Conservation (phyloP, 2,888 invertebrate species). For the Meganola albula region DNA sequence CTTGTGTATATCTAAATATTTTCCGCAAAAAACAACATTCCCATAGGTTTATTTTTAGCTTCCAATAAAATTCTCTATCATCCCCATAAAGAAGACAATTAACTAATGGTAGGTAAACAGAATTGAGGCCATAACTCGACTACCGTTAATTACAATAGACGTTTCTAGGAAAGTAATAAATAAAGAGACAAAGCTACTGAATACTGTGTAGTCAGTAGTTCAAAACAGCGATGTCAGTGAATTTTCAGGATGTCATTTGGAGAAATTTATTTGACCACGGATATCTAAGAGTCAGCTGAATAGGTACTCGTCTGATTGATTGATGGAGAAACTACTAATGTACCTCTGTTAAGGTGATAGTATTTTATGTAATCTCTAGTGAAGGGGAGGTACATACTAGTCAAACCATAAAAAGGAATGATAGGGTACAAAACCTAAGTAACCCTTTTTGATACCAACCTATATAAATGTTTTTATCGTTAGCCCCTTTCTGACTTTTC, state of each 20-base stretch:
- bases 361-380: too few relatives aligned
- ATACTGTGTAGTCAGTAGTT: neutral
- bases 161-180: constrained; percentile 10
- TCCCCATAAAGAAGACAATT: constrained; percentile 24
- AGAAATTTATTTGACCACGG: neutral
- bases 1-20: too few relatives aligned
- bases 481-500: too few relatives aligned
- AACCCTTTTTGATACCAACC: too few relatives aligned
- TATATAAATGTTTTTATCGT: too few relatives aligned
- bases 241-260: neutral
- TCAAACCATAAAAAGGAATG: too few relatives aligned
- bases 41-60: constrained; percentile 21
- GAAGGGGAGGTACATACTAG: too few relatives aligned
- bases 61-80: constrained; percentile 21
- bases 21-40: too few relatives aligned
- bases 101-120: constrained; percentile 23
- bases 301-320: neutral
- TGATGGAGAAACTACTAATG: neutral
- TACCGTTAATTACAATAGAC: constrained; percentile 15
- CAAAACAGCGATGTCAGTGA: neutral
- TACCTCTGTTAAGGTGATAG: too few relatives aligned
- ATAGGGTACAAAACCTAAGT: too few relatives aligned
- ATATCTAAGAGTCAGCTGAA: neutral
- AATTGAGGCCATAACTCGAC: constrained; percentile 18
- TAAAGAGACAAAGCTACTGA: neutral